Evolutionary conservation across 30 jellyfish, hydroid and myxozoan genomes (phyloP).

Genomic region (Catostylus mosaicus): DNA sequence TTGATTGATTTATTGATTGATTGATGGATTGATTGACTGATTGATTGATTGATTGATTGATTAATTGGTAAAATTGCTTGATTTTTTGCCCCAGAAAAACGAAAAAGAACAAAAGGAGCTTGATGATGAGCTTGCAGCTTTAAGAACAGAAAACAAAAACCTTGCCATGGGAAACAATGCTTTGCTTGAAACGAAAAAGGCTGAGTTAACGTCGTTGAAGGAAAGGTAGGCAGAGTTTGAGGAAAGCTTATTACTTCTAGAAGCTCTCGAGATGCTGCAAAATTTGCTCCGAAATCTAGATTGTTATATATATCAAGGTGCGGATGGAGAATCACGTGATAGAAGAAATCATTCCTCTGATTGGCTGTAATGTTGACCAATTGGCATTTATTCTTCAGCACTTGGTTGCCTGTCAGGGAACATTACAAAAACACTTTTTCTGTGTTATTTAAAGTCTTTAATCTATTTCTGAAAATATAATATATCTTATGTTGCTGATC

Average conservation of each 20-base stretch:
- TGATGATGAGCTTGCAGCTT: slow-evolving; percentile 30
- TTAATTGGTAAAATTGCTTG: too few relatives aligned
- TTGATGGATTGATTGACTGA: not conserved
- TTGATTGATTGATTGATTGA: not conserved
- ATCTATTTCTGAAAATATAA: not conserved
- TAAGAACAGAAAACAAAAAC: slow-evolving; percentile 28
- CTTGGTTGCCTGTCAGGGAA: too few relatives aligned
- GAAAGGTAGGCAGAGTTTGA: slow-evolving; percentile 19
- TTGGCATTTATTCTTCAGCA: too few relatives aligned
- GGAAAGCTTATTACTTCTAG: not conserved
- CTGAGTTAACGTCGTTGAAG: slow-evolving; percentile 19
- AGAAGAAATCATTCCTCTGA: not conserved
- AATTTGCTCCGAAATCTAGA: too few relatives aligned
- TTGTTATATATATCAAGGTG: too few relatives aligned
- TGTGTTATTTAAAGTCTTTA: not conserved
- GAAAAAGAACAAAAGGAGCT: slow-evolving; percentile 17
- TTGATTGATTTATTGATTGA: not conserved
- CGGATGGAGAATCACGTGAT: too few relatives aligned
- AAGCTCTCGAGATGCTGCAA: too few relatives aligned
- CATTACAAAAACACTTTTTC: not conserved
- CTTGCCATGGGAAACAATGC: slow-evolving; percentile 29
- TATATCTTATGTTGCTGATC: too few relatives aligned
- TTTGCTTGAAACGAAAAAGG: slow-evolving; percentile 25
- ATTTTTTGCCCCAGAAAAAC: slow-evolving; percentile 29
- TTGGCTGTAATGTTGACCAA: too few relatives aligned